phyloP scores from a whole-genome alignment of 1,140 invertebrate genomes.

The Elysia chlorotica region DNA sequence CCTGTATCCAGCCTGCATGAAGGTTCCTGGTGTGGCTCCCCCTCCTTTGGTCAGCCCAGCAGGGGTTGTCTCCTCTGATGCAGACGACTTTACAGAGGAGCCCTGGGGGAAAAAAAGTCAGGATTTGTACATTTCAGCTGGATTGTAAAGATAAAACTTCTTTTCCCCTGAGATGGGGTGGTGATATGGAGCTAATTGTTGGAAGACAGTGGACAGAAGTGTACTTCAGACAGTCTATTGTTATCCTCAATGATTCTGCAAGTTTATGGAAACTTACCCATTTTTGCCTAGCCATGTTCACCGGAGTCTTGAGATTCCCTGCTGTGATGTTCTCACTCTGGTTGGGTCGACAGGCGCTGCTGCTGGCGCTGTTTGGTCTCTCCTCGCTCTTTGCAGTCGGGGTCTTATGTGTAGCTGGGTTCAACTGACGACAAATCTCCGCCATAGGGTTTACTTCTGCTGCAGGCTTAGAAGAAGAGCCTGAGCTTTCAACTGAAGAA shows the following conservation, averaged over 20 bases:
- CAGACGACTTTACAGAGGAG: not conserved
- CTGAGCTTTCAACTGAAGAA: constrained; percentile 25
- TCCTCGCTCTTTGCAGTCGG: not conserved
- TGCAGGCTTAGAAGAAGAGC: not conserved
- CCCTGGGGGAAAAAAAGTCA: too few relatives aligned
- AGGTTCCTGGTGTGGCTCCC: constrained; percentile 50
- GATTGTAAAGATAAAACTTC: too few relatives aligned
- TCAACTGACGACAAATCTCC: not conserved
- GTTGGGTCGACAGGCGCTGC: constrained; percentile 13
- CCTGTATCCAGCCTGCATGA: constrained; percentile 39
- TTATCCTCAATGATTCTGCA: too few relatives aligned
- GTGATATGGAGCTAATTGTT: too few relatives aligned
- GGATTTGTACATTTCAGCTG: too few relatives aligned
- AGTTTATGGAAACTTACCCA: too few relatives aligned
- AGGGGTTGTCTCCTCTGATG: constrained; percentile 15
- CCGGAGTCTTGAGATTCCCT: constrained; percentile 12
- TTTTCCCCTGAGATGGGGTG: too few relatives aligned
- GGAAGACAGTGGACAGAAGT: too few relatives aligned
- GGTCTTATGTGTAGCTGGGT: too few relatives aligned
- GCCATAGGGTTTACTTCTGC: constrained; percentile 16
- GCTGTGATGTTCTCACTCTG: constrained; percentile 41
- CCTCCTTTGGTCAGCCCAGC: constrained; percentile 19
- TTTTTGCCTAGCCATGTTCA: not conserved
- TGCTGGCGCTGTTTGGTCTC: constrained; percentile 9
- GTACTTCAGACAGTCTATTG: too few relatives aligned